Evolutionary conservation across 2,888 invertebrate species (phyloP).

Genomic region (Leptodirus hochenwartii): DNA sequence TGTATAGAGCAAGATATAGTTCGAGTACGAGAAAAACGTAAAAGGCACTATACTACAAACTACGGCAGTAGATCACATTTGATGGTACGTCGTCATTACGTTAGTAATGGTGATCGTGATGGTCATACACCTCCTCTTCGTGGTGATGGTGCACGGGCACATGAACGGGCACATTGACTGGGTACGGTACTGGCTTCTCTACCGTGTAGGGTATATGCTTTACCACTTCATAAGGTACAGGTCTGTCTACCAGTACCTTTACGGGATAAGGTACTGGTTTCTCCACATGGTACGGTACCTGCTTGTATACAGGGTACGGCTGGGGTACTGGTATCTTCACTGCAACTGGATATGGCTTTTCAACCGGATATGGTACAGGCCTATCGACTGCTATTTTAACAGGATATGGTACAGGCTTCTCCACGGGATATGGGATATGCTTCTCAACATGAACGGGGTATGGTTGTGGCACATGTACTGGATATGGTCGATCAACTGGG

Average conservation of each 20-base stretch:
- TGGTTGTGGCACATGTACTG: constrained; percentile 48
- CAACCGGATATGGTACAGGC: constrained; percentile 40
- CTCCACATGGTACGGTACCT: constrained; percentile 42
- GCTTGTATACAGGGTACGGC: constrained; percentile 51
- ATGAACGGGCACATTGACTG: constrained; percentile 28
- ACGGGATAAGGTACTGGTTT: constrained; percentile 27
- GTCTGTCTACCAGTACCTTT: constrained; percentile 44
- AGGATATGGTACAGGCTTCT: constrained; percentile 45
- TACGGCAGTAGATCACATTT: constrained; percentile 4
- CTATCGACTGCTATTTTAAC: constrained; percentile 39
- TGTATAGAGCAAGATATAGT: constrained; percentile 1
- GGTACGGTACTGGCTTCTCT: constrained; percentile 36
- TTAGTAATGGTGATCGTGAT: constrained; percentile 9
- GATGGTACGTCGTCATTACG: constrained; percentile 2
- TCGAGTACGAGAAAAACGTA: not conserved
- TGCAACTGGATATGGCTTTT: constrained; percentile 41
- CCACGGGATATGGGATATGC: constrained; percentile 52
- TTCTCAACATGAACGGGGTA: constrained; percentile 49
- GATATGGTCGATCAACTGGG: constrained; percentile 49
- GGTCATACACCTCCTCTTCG: constrained; percentile 8
- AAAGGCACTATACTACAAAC: constrained; percentile 1
- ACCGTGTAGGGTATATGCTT: constrained; percentile 49
- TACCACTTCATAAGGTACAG: constrained; percentile 49
- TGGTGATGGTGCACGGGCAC: constrained; percentile 29
- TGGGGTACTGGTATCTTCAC: constrained; percentile 48